phyloP scores from a whole-genome alignment of 92 coral and sea anemone genomes.

The Paramuricea clavata region DNA sequence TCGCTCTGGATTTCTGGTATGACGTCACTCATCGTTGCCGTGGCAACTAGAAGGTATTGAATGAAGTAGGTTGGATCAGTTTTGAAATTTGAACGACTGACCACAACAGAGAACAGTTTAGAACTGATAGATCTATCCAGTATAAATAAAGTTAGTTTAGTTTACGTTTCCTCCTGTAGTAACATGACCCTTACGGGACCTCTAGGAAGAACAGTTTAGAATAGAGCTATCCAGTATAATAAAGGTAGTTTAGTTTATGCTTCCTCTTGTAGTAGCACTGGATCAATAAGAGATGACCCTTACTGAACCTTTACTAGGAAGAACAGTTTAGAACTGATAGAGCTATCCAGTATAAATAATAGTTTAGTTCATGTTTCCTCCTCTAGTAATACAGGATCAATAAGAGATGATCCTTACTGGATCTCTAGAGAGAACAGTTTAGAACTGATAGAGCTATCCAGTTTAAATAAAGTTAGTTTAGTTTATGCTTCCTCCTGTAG shows the following conservation, averaged over 20 bases:
- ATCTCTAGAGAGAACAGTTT: background rate
- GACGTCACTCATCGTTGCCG: slow-evolving; percentile 1
- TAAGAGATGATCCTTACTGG: too few relatives aligned
- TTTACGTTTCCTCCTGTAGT: too few relatives aligned
- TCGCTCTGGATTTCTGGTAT: slow-evolving; percentile 8
- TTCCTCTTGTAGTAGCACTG: background rate
- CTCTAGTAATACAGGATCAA: too few relatives aligned
- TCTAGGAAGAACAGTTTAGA: background rate
- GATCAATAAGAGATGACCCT: background rate
- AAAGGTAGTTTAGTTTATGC: background rate
- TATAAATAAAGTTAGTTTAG: too few relatives aligned
- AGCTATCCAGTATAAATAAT: too few relatives aligned
- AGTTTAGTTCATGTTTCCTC: too few relatives aligned
- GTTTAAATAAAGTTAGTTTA: background rate
- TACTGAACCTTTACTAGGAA: background rate
- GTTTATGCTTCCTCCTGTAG: background rate
- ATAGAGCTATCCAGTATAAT: background rate
- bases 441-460: background rate
- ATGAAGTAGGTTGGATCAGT: background rate
- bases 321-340: background rate
- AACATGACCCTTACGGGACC: too few relatives aligned
- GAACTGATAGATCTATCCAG: too few relatives aligned
- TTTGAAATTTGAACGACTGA: too few relatives aligned
- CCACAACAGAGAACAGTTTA: too few relatives aligned
- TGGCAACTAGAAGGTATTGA: background rate